Base-by-base conservation (phyloP, 2,888 invertebrate species). In the Noctuana brunneofusca region DNA sequence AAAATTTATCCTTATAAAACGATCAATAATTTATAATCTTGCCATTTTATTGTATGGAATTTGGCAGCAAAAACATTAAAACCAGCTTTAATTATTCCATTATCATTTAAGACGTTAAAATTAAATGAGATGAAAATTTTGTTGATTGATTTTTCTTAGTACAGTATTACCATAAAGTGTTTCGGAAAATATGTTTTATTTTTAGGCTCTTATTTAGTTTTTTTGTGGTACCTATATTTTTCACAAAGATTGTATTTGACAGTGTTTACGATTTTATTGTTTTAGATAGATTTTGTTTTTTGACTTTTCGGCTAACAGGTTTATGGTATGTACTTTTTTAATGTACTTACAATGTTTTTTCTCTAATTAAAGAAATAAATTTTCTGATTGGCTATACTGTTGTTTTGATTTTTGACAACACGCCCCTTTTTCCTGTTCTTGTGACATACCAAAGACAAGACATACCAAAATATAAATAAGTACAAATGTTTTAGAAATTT, bases 311-410 rank as follows among this genome's bases (percentile, higher is more conserved):
- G 69, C 67, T 66, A 69, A 70, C 68, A 68, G 64, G 65, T 80
- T 81, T 79, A 75, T 67, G 74, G 74, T 69, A 71, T 81, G 75
- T 81, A 80, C 72, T 81, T 83, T 80, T 85, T 84, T 80, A 76
- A 83, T 83, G 82, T 89, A 89, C 86, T 88, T 89, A 89, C 78
- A 75, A 79, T 46, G 59, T 8, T 86, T 77, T 77, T 84, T 81
- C 79, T 81, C 71, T 81, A 78, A 75, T 81, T 83, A 77, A 74
- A 62, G n/a, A 79, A 85, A 81, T 84, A 87, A 82, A 86, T 74
- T 32, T 83, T 83, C 82, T 85, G 81, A 86, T 85, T 62, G 48
- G 55, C 32, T 32, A 50, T 1, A 24, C 12, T 18, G 22, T 30
- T 46, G 3, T 64, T 49, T 56, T 60, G 55, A 58, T 63, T 63